Evolutionary conservation across 2,113 vertebrate species (phyloP), one percentile per base, ranked within the genome.

Genomic region (Daubentonia madagascariensis): DNA sequence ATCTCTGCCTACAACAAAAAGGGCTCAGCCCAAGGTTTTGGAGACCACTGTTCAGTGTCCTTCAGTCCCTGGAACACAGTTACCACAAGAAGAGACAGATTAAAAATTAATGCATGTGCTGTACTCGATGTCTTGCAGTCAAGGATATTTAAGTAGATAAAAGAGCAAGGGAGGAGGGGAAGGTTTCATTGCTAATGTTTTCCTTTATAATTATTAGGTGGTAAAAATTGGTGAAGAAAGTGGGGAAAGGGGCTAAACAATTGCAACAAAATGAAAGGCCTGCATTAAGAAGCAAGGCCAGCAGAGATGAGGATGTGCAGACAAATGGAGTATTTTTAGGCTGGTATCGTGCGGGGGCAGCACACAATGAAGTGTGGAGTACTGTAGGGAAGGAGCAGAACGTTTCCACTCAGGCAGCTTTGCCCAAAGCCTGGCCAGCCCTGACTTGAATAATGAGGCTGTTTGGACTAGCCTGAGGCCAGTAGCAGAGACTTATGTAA

Each of bases 71-170:
- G 92, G 97, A 98, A 98, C 98, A 98, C 97, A 89, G 98, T 98
- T 98, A 98, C 98, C 98, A 94, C 97, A 98, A 98, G 98, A 98
- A 98, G 98, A 98, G 98, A 98, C 97, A 97, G 98, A 98, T 99
- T 98, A 99, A 99, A 99, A 99, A 98, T 98, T 98, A 98, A 98
- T 99, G 98, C 98, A 89, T 98, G 89, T 97, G 98, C 98, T 98
- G 96, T 98, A 98, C 97, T 96, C 92, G 48, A 95, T 98, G 97
- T 98, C 98, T 99, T 97, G 61, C 94, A 98, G 98, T 97, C 98
- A 98, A 98, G 98, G 97, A 97, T 98, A 98, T 98, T 98, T 98
- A 98, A 96, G 95, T 86, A 98, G 97, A 98, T 98, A 98, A 96
- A 97, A 98, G 92, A 97, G 67, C 28, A 67, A 86, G 95, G 91